Evolutionary conservation across 2,797 vertebrate species (phyloP), one percentile per base, ranked within the genome.

Genomic region (Holocentrus rufus): DNA sequence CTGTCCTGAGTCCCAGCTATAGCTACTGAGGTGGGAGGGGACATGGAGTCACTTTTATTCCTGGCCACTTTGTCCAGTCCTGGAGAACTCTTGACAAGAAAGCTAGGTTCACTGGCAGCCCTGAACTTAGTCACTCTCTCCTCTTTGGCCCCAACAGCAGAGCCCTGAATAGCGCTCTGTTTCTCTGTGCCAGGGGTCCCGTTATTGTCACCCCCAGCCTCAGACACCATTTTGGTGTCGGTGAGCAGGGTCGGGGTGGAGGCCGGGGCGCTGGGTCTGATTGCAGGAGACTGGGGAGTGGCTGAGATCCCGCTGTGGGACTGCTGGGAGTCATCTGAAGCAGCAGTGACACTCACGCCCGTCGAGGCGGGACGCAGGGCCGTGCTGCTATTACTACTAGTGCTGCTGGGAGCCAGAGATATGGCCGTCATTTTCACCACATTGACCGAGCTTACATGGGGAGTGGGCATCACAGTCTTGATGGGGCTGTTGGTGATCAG

Each of bases 341-440:
- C 82, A 50, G 92, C 92, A 1, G 88, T 68, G 82, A 89, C 89
- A 39, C 78, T 93, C 76, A 90, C 79, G 13, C 93, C 93, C 0
- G 96, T 91, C 39, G 96, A 93, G 0, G 95, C 91, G 47, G 95
- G 96, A 79, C 96, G 89, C 75, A 93, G 86, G 2, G 91, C 79
- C 25, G 92, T 94, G 76, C 93, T 90, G 30, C 92, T 90, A 68
- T 63, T 74, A 47, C 81, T 90, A 0, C 83, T 71, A 58, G 90
- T 83, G 88, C 90, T 95, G 93, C 94, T 96, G 1, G 96, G 96
- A 0, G 97, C 94, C 60, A 99, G 94, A 30, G 98, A 96, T 79
- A 99, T 98, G 87, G 98, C 94, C 27, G 97, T 98, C 98, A 99
- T 99, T 89, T 99, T 99, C 55, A 99, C 97, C 88, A 99, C 96